These are phyloP conservation scores for Holothuria scabra DNA, from an alignment of 53 echinoderm and acorn worm genomes.

Conservation along the genomic window DNA sequence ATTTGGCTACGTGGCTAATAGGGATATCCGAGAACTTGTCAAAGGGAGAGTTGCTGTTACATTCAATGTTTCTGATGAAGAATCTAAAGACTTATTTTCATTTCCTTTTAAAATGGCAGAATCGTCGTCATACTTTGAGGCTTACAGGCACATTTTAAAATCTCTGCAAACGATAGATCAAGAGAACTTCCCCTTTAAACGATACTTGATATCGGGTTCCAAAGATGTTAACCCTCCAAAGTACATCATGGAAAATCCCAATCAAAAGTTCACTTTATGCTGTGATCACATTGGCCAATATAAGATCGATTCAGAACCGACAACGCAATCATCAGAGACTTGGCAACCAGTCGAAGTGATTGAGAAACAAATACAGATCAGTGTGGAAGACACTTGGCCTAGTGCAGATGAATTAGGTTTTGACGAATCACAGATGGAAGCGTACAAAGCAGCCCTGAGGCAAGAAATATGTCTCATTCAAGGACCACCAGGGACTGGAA, in stretches of 20 bases:
- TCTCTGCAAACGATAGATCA: constrained; percentile 65
- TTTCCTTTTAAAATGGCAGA: constrained; percentile 79
- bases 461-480: constrained; percentile 88
- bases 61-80: constrained; percentile 7
- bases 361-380: background rate
- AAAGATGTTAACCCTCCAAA: constrained; percentile 41
- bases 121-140: constrained; percentile 88
- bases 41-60: constrained; percentile 56
- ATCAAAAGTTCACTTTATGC: constrained; percentile 55
- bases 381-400: constrained; percentile 47
- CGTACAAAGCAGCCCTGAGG: constrained; percentile 72
- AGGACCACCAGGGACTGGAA: constrained; percentile 94
- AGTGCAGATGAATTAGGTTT: constrained; percentile 43
- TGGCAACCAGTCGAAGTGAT: too few relatives aligned
- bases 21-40: constrained; percentile 52
- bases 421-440: constrained; percentile 68
- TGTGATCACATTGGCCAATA: background rate
- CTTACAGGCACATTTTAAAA: constrained; percentile 81
- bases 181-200: constrained; percentile 61
- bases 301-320: too few relatives aligned
- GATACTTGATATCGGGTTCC: constrained; percentile 66
- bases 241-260: constrained; percentile 53
- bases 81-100: constrained; percentile 42
- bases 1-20: constrained; percentile 73
- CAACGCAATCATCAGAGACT: too few relatives aligned